phyloP scores from a whole-genome alignment of 2,113 vertebrate genomes.

The Psettodes erumei region DNA sequence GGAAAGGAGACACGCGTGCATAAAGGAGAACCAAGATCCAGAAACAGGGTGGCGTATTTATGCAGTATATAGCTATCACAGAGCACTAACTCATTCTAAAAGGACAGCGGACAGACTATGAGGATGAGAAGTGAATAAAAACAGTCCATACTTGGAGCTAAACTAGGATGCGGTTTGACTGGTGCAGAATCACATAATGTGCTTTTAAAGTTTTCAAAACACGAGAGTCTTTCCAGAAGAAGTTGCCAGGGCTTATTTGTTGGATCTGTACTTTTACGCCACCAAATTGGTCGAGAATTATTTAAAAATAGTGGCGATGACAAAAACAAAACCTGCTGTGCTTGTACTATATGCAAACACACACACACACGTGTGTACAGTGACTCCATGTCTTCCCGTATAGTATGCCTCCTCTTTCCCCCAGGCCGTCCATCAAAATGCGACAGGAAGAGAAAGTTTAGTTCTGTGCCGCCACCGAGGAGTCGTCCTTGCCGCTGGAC shows the following conservation, averaged over 20 bases:
- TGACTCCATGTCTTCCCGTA: conserved; percentile 38
- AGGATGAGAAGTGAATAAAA: conserved; percentile 51
- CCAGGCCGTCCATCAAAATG: conserved; percentile 66
- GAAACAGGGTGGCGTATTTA: conserved; percentile 17
- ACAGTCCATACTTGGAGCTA: conserved; percentile 49
- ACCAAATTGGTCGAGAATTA: conserved; percentile 36
- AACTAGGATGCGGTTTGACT: conserved; percentile 60
- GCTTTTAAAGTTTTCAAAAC: conserved; percentile 53
- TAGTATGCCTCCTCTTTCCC: conserved; percentile 40
- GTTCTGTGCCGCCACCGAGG: conserved; percentile 64
- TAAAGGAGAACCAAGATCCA: neutral
- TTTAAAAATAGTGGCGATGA: conserved; percentile 50
- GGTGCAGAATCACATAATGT: conserved; percentile 52
- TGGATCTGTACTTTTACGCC: conserved; percentile 49
- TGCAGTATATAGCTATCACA: conserved; percentile 15
- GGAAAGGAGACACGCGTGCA: neutral
- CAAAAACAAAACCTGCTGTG: conserved; percentile 52
- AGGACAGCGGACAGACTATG: conserved; percentile 30
- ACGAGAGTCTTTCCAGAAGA: conserved; percentile 47
- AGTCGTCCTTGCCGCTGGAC: conserved; percentile 61
- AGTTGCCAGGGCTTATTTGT: conserved; percentile 49
- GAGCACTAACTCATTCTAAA: conserved; percentile 30
- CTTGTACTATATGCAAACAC: conserved; percentile 31
- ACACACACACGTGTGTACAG: conserved; percentile 11
- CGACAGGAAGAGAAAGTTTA: conserved; percentile 73